Evolutionary conservation across 2,888 invertebrate species (phyloP).

Genomic region (Stenodera caucasica): DNA sequence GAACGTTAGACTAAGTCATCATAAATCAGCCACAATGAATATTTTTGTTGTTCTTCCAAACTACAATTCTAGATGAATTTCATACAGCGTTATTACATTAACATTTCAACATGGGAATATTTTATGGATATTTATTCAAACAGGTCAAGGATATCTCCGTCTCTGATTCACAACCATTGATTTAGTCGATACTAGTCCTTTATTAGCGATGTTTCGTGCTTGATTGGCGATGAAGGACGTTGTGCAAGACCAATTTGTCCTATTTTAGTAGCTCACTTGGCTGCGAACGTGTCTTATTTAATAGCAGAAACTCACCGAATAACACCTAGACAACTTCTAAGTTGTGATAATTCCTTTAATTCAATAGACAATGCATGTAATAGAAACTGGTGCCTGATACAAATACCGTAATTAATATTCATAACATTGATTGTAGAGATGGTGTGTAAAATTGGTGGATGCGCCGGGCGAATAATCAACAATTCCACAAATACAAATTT

Average conservation of each 20-base stretch:
- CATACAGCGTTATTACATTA: not conserved
- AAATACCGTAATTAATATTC: slow-evolving; percentile 4
- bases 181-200: too few species aligned
- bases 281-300: slow-evolving; percentile 3
- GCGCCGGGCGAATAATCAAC: not conserved
- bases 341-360: not conserved
- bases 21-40: not conserved
- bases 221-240: not conserved
- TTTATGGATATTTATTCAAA: not conserved
- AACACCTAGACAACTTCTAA: slow-evolving; percentile 2
- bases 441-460: not conserved
- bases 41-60: not conserved
- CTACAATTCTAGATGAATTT: not conserved
- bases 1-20: not conserved
- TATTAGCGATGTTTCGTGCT: not conserved
- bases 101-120: not conserved
- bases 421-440: not conserved
- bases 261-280: not conserved
- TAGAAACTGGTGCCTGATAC: slow-evolving; percentile 2
- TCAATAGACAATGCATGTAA: not conserved
- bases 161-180: too few species aligned
- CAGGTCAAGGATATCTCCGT: not conserved
- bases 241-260: not conserved
- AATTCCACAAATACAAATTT: not conserved
- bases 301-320: not conserved